phyloP scores from a whole-genome alignment of 2,113 vertebrate species.

The Chionomys nivalis region DNA sequence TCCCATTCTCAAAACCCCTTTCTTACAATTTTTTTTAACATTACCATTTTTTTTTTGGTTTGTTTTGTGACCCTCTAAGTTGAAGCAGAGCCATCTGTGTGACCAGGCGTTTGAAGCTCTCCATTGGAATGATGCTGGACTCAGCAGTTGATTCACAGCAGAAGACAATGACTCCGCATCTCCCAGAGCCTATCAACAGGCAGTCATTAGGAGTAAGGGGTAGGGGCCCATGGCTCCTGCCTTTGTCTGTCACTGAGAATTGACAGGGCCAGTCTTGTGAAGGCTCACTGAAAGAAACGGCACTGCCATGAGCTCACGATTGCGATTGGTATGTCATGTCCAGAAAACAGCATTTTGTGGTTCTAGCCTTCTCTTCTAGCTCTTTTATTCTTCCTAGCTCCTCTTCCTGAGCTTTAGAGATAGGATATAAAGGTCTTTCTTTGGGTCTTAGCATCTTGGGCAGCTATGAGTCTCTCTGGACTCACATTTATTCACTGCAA shows the following conservation, averaged over 20 bases:
- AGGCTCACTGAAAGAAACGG: background rate
- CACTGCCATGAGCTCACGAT: too few relatives aligned
- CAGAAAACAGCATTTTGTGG: background rate
- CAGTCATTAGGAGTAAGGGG: too few relatives aligned
- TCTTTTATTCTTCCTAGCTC: background rate
- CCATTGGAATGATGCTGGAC: too few relatives aligned
- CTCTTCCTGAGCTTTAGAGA: background rate
- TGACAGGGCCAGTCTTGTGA: background rate
- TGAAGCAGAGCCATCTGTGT: background rate
- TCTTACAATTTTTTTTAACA: background rate
- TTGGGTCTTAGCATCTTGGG: too few relatives aligned
- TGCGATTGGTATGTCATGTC: too few relatives aligned
- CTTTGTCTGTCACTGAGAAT: background rate
- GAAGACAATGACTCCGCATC: background rate
- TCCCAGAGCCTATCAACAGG: background rate
- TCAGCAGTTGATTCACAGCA: background rate
- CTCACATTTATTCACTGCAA: background rate
- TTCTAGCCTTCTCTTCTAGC: background rate
- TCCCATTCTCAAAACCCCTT: background rate
- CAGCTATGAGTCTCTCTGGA: background rate
- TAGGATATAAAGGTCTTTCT: background rate
- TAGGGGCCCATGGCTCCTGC: background rate
- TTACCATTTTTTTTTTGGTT: too few relatives aligned
- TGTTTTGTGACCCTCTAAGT: background rate
- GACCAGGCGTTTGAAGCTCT: background rate